Base-by-base conservation (phyloP, 2,113 vertebrate species). In the Archocentrus centrarchus region DNA sequence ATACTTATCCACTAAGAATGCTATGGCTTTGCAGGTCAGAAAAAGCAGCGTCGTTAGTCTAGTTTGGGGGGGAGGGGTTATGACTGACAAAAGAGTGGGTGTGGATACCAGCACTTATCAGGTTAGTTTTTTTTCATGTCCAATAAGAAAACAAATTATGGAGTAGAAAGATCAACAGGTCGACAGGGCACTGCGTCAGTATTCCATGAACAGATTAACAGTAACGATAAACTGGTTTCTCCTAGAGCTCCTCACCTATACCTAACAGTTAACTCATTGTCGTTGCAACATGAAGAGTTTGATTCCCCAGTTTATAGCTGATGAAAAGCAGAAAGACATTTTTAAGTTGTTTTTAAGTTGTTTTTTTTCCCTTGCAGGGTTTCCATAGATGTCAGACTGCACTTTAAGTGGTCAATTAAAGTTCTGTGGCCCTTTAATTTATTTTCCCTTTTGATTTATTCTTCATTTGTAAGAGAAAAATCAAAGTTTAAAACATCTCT, bases 401-500 rank as follows among this genome's bases (percentile, higher is more conserved):
- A 81, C 47, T 8, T 62, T 70, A 50, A 70, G 66, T 44, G 41
- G 53, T 82, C 17, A 44, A 1, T 53, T 58, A 41, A 78, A 70
- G 8, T 78, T 75, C 39, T 57, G 11, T 47, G 53, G 20, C 61
- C 75, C 57, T 79, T 79, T 77, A 73, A 83, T 82, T 84, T 86
- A 85, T 79, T 61, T 83, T 35, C 37, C 79, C 55, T 15, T 55
- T 39, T 27, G 15, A 80, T 88, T 82, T 75, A 59, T 62, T 88
- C 57, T 75, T 78, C 53, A 39, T 85, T 70, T 59, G 30, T 53
- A 66, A 85, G 64, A 90, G 15, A 59, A 88, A 37, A 75, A 81
- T 57, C 6, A 15, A 63, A 77, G 84, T 93, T 86, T 91, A 87
- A 63, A 86, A 78, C 9, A 84, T 87, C 27, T 85, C 24, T 14